Conservation (phyloP, 2,113 vertebrate genomes). For the Tragelaphus imberbis region DNA sequence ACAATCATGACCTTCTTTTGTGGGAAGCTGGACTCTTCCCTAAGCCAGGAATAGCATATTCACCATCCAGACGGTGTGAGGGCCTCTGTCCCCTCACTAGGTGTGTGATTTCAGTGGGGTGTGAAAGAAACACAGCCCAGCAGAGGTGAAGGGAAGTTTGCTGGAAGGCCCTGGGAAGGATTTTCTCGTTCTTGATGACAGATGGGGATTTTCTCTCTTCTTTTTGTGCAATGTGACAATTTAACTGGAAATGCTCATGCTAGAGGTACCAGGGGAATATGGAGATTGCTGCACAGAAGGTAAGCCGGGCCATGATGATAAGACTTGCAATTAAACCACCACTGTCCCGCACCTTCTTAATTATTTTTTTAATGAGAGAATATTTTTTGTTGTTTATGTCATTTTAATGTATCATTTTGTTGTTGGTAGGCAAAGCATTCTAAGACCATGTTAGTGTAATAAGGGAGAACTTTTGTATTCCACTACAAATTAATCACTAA, state of each 20-base stretch:
- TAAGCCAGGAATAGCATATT: rapidly evolving
- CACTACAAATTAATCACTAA: neutral
- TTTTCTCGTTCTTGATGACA: neutral
- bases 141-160: neutral
- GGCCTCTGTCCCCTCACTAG: neutral
- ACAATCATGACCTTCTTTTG: neutral
- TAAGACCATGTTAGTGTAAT: neutral
- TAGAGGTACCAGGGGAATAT: neutral
- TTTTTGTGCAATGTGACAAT: neutral
- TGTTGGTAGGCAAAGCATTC: neutral
- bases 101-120: neutral
- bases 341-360: neutral
- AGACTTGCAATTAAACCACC: neutral
- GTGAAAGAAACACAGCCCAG: neutral
- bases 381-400: neutral
- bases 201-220: neutral
- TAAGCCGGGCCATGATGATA: neutral
- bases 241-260: neutral
- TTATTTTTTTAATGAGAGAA: neutral
- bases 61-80: neutral
- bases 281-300: neutral
- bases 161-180: neutral
- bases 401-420: neutral
- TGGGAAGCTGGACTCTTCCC: neutral
- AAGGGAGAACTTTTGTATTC: neutral